phyloP scores from a whole-genome alignment of 2,797 vertebrate species.

The Eidolon dupreanum region DNA sequence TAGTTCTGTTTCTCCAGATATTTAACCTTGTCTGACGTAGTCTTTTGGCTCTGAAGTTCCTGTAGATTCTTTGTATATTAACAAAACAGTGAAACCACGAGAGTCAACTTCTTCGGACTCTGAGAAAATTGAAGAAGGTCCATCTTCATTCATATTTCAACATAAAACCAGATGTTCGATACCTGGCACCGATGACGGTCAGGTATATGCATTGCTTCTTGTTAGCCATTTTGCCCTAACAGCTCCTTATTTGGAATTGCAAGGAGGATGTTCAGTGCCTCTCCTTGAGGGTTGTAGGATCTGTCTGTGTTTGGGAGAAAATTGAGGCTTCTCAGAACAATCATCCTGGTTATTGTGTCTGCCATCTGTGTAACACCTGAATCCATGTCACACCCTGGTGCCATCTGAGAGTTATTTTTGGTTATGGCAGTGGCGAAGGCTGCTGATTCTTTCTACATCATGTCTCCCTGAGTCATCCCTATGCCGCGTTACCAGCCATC shows the following conservation, averaged over 20 bases:
- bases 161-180: not conserved
- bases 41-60: constrained; percentile 60
- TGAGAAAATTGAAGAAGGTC: constrained; percentile 31
- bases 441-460: not conserved
- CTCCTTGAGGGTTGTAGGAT: not conserved
- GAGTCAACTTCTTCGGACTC: not conserved
- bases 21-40: constrained; percentile 63
- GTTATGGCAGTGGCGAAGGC: not conserved
- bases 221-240: not conserved
- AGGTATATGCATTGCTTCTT: not conserved
- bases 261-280: not conserved
- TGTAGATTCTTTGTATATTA: constrained; percentile 43
- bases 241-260: not conserved
- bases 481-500: not conserved
- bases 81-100: constrained; percentile 31
- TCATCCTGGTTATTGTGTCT: not conserved
- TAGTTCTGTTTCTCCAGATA: constrained; percentile 68
- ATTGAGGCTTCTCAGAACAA: not conserved
- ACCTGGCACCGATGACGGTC: not conserved
- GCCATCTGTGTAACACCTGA: not conserved
- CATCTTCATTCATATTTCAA: constrained; percentile 44
- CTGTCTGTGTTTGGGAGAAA: not conserved
- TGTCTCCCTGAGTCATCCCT: not conserved
- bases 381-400: not conserved
- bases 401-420: constrained; percentile 29